Percentiles rank a stretch among this genome's conserved stretches.
These are phyloP conservation scores for Pheosia gnoma DNA, from an alignment of 2,888 invertebrate species.

Conservation along the genomic window DNA sequence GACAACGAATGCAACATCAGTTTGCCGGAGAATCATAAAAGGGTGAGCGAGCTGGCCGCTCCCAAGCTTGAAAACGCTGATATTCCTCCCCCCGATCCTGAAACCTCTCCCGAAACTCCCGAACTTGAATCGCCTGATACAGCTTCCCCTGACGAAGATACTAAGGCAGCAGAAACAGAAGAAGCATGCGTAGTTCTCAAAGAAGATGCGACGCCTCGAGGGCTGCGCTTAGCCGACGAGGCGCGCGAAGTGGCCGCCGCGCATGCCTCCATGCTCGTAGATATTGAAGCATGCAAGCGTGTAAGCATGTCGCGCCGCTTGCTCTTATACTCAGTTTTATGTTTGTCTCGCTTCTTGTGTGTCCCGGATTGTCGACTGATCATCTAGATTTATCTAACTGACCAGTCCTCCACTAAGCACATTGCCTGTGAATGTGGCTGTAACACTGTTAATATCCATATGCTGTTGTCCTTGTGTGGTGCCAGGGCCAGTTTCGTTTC, in stretches of 20 bases:
- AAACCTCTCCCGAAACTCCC: slow-evolving; percentile 48
- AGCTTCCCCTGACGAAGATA: slow-evolving; percentile 64
- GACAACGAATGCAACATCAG: slow-evolving; percentile 99
- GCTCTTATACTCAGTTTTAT: slow-evolving; percentile 59
- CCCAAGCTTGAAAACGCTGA: slow-evolving; percentile 72
- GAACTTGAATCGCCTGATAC: slow-evolving; percentile 52
- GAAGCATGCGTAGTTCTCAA: slow-evolving; percentile 79
- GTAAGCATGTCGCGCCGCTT: slow-evolving; percentile 86
- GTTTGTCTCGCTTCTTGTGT: slow-evolving; percentile 41
- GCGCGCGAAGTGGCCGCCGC: slow-evolving; percentile 80
- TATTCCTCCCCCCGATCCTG: slow-evolving; percentile 48
- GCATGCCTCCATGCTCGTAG: slow-evolving; percentile 82
- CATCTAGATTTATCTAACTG: not conserved
- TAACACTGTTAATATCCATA: slow-evolving; percentile 40
- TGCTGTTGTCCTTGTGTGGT: slow-evolving; percentile 60
- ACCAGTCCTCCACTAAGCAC: slow-evolving; percentile 31
- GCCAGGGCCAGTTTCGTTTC: slow-evolving; percentile 95
- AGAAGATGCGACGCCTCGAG: slow-evolving; percentile 74
- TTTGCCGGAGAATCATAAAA: slow-evolving; percentile 98
- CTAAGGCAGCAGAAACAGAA: slow-evolving; percentile 55
- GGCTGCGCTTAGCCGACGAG: slow-evolving; percentile 76
- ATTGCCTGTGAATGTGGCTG: slow-evolving; percentile 32
- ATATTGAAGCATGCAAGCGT: slow-evolving; percentile 87
- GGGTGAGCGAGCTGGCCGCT: slow-evolving; percentile 91
- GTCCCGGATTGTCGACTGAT: slow-evolving; percentile 16